phyloP scores from a whole-genome alignment of 1,140 invertebrate genomes.

The Phocides pigmalion region DNA sequence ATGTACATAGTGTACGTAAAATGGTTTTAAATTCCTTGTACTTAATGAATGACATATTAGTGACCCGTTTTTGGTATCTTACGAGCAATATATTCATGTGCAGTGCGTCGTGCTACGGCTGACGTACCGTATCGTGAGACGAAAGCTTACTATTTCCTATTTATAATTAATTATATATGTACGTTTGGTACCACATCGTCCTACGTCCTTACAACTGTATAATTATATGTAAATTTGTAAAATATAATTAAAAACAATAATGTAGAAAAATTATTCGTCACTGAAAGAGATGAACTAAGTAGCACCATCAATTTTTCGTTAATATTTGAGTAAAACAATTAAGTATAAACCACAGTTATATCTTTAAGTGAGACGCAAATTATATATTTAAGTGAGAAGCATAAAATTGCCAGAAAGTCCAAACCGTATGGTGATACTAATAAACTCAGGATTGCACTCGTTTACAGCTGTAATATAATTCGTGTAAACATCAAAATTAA shows the following conservation, averaged over 20 bases:
- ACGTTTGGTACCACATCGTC: background rate
- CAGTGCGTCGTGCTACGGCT: background rate
- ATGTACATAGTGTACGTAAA: slow-evolving; percentile 23
- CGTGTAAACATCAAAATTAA: background rate
- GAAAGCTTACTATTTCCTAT: background rate
- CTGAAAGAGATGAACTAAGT: slow-evolving; percentile 48
- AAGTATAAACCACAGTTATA: background rate
- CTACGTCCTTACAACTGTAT: background rate
- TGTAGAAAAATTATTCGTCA: slow-evolving; percentile 27
- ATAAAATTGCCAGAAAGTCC: slow-evolving; percentile 5
- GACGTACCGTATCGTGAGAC: background rate
- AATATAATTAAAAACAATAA: too few species aligned
- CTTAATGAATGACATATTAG: slow-evolving; percentile 33
- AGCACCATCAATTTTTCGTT: slow-evolving; percentile 58
- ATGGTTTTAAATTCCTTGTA: slow-evolving; percentile 35
- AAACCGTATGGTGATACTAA: background rate
- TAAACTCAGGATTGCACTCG: slow-evolving; percentile 12
- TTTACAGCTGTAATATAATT: background rate
- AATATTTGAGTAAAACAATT: slow-evolving; percentile 26
- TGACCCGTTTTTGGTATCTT: slow-evolving; percentile 61
- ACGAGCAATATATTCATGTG: background rate
- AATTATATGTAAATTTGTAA: slow-evolving; percentile 23
- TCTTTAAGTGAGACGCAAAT: too few species aligned
- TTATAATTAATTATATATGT: background rate
- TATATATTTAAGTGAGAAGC: too few species aligned